Percentiles rank a stretch among this genome's conserved stretches.
phyloP scores from a whole-genome alignment of 2,113 vertebrate species.

The Protobothrops flavoviridis region DNA sequence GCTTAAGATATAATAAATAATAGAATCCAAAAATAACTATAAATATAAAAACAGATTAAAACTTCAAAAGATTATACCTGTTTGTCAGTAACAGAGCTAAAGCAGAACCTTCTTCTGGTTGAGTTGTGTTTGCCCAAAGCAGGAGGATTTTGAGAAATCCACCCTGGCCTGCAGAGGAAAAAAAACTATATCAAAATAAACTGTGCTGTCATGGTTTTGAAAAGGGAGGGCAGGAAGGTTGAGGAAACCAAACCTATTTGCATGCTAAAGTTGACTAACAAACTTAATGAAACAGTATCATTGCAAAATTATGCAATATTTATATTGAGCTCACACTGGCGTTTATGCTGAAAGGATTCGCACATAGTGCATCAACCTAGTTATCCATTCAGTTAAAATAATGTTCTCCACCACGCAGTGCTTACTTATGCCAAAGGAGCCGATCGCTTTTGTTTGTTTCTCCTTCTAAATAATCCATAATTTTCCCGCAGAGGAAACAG shows the following conservation, averaged over 20 bases:
- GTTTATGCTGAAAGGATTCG: constrained; percentile 19
- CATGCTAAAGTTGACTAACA: neutral
- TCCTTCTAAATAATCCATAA: neutral
- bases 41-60: too few relatives aligned
- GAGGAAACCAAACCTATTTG: neutral
- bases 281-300: neutral
- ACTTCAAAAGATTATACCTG: too few relatives aligned
- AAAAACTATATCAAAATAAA: neutral
- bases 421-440: neutral
- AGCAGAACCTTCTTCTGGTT: neutral
- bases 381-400: neutral
- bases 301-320: neutral
- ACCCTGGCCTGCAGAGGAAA: neutral
- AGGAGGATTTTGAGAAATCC: neutral
- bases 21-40: too few relatives aligned
- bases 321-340: neutral
- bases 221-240: neutral
- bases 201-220: neutral
- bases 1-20: too few relatives aligned
- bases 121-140: neutral
- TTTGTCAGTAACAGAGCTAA: neutral
- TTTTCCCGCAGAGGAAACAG: rapidly evolving
- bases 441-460: constrained; percentile 7
- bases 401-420: neutral
- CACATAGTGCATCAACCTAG: neutral